Base-by-base conservation (phyloP, 2,113 vertebrate species). In the Centropus unirufus region DNA sequence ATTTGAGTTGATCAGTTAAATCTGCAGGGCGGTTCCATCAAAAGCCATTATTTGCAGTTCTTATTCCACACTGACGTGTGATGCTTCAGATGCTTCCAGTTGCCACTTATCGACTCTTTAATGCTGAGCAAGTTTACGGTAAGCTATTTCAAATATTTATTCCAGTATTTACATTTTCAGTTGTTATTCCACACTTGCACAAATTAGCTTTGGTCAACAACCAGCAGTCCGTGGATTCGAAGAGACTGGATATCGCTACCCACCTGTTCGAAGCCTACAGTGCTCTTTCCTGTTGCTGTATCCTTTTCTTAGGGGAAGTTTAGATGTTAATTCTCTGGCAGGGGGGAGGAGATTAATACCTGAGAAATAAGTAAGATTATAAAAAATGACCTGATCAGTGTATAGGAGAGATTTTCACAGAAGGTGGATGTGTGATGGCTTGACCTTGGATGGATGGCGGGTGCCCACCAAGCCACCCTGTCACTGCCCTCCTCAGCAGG, bases 251-350 rank as follows among this genome's bases (percentile, higher is more conserved):
- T 93, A 98, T 99, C 5, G 99, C 99, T 36, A 99, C 98, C 19
- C 99, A 99, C 96, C 98, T 99, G 92, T 99, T 99, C 89, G 99
- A 99, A 97, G 99, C 99, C 95, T 99, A 99, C 98, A 99, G 99
- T 85, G 99, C 99, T 87, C 99, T 99, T 83, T 99, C 99, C 97
- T 99, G 99, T 97, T 99, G 99, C 92, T 99, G 99, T 99, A 99
- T 99, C 99, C 99, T 99, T 92, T 93, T 92, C 11, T 27, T 47
- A 30, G 8, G 18, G 14, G 26, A 74, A 39, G 9, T 52, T 64
- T 40, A 62, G 34, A n/a, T 82, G 18, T 67, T 84, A 23, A 39
- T 83, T 89, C 14, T 73, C 9, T 62, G 44, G 13, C 24, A 36
- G 39, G 9, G 36, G 12, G 24, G 5, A 51, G 8, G 76, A 61